These are phyloP conservation scores for Monochamus saltuarius DNA, from an alignment of 1,140 invertebrate species.

Conservation along the genomic window DNA sequence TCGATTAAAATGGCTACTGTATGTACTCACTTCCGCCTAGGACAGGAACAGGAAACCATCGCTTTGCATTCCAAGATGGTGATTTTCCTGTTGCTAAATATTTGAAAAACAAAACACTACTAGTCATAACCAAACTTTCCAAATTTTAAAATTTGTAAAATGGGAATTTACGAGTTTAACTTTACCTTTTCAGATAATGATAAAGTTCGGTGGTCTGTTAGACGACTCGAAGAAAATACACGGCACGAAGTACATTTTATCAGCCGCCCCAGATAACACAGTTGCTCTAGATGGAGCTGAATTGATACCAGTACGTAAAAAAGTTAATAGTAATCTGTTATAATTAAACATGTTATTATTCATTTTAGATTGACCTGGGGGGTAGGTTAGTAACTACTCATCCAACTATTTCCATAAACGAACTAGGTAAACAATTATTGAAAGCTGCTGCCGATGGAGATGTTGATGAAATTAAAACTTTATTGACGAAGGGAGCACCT, in stretches of 20 bases:
- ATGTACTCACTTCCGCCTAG: conserved; percentile 44
- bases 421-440: conserved; percentile 81
- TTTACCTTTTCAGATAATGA: conserved; percentile 42
- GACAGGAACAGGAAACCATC: conserved; percentile 52
- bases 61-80: conserved; percentile 41
- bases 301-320: conserved; percentile 38
- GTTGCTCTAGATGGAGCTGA: conserved; percentile 17
- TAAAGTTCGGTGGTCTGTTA: conserved; percentile 33
- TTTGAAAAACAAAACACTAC: conserved; percentile 30
- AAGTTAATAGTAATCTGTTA: conserved; percentile 10
- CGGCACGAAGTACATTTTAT: conserved; percentile 31
- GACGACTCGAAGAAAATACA: conserved; percentile 28
- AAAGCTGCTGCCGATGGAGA: conserved; percentile 77
- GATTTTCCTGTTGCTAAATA: conserved; percentile 38
- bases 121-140: conserved; percentile 25
- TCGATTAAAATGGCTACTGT: conserved; percentile 43
- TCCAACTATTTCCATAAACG: conserved; percentile 47
- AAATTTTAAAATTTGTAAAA: conserved; percentile 16
- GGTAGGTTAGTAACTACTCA: conserved; percentile 21
- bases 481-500: conserved; percentile 84
- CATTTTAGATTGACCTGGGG: conserved; percentile 35
- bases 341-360: conserved; percentile 1
- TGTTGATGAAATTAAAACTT: conserved; percentile 71
- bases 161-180: conserved; percentile 18
- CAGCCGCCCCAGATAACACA: conserved; percentile 20